Conservation (phyloP, 2,113 vertebrate species). For the Antennarius striatus region DNA sequence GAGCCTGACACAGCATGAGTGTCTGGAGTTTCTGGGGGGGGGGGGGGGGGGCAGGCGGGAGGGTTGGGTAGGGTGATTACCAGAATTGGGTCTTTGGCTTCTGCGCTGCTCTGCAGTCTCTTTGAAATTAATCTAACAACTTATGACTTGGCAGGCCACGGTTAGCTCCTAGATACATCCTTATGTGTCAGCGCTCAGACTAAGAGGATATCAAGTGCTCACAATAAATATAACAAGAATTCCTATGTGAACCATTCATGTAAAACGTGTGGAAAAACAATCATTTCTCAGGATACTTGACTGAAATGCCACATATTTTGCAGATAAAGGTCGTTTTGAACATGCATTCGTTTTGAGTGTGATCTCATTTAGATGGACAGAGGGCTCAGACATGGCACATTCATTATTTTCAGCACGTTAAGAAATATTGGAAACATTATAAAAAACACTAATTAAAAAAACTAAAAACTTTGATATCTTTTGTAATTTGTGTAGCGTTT, state of each 20-base stretch:
- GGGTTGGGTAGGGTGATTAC: slow-evolving; percentile 70
- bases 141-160: slow-evolving; percentile 81
- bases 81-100: slow-evolving; percentile 81
- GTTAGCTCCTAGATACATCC: slow-evolving; percentile 77
- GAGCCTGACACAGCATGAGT: slow-evolving; percentile 77
- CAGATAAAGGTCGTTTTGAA: slow-evolving; percentile 21
- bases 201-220: slow-evolving; percentile 62
- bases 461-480: neutral
- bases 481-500: neutral
- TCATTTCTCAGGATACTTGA: slow-evolving; percentile 37
- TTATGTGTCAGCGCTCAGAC: slow-evolving; percentile 73
- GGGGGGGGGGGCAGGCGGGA: slow-evolving; percentile 14
- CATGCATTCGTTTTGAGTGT: slow-evolving; percentile 38
- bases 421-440: neutral
- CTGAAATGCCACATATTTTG: slow-evolving; percentile 60
- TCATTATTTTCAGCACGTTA: slow-evolving; percentile 15
- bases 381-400: slow-evolving; percentile 27
- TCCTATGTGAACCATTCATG: slow-evolving; percentile 48
- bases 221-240: slow-evolving; percentile 73
- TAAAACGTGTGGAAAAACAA: slow-evolving; percentile 57
- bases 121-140: slow-evolving; percentile 83
- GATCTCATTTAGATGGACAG: slow-evolving; percentile 40
- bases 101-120: slow-evolving; percentile 72
- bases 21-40: slow-evolving; percentile 66
- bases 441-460: neutral